Evolutionary conservation across 2,113 vertebrate genomes (phyloP).

Genomic region (Pteruthius melanotis): DNA sequence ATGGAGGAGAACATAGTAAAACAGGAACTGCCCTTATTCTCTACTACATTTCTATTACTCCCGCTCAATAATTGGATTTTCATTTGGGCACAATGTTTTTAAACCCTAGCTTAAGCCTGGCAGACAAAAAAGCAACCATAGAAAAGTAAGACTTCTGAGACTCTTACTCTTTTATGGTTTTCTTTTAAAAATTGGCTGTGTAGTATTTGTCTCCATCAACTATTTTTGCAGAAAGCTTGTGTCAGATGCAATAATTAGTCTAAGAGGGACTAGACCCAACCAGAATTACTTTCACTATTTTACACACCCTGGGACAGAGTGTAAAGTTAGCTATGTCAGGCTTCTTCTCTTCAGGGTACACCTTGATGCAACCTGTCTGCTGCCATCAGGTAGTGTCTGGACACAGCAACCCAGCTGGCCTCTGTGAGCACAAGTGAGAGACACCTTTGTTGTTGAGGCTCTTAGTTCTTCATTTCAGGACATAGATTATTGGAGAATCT

Average conservation of each 20-base stretch:
- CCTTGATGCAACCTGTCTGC: background rate
- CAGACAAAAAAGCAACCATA: background rate
- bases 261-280: background rate
- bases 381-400: background rate
- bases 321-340: background rate
- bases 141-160: background rate
- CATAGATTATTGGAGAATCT: accelerated
- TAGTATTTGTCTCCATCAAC: background rate
- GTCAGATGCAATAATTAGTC: background rate
- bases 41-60: background rate
- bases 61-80: background rate
- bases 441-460: background rate
- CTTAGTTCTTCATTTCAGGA: background rate
- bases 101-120: background rate
- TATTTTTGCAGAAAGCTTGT: background rate
- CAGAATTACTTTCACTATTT: background rate
- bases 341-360: background rate
- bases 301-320: background rate
- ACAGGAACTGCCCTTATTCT: background rate
- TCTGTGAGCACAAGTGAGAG: accelerated
- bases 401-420: background rate
- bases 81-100: background rate
- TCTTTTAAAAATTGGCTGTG: background rate
- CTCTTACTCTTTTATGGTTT: background rate
- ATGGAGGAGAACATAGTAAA: background rate